A percentile compares a stretch with the other conserved stretches of the same genome.
Evolutionary conservation across 2,797 vertebrate genomes (phyloP).

Genomic region (Okamejei kenojei): DNA sequence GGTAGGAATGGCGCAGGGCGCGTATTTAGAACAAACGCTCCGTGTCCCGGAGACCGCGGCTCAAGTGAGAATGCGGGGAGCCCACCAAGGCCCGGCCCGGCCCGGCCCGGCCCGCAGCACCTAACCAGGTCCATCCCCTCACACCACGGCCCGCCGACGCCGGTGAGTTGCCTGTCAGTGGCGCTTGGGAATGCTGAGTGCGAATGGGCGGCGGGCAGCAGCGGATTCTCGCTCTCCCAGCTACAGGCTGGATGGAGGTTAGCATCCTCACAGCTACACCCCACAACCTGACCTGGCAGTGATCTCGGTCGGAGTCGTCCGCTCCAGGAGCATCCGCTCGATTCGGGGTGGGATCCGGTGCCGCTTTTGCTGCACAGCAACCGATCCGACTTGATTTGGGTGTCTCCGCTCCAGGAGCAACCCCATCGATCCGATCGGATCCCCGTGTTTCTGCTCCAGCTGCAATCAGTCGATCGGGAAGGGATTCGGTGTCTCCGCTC

Average conservation of each 20-base stretch:
- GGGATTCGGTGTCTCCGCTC: not conserved
- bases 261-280: too few relatives aligned
- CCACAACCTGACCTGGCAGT: too few relatives aligned
- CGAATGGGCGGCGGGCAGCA: conserved; percentile 42
- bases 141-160: not conserved
- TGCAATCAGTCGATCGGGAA: too few relatives aligned
- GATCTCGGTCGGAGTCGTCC: too few relatives aligned
- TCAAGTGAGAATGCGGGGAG: not conserved
- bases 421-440: too few relatives aligned
- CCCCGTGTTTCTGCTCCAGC: not conserved
- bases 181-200: conserved; percentile 41
- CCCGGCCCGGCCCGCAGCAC: too few relatives aligned
- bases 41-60: conserved; percentile 53
- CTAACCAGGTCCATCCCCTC: too few relatives aligned
- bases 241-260: too few relatives aligned
- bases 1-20: conserved; percentile 94
- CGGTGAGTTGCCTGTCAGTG: conserved; percentile 43
- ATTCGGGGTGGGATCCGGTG: not conserved
- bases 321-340: not conserved
- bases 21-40: conserved; percentile 97
- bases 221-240: too few relatives aligned
- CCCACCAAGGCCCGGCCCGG: not conserved
- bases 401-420: not conserved
- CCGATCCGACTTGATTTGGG: too few relatives aligned
- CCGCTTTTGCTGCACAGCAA: not conserved